Conservation (phyloP, 2,113 vertebrate genomes). For the Entelurus aequoreus region DNA sequence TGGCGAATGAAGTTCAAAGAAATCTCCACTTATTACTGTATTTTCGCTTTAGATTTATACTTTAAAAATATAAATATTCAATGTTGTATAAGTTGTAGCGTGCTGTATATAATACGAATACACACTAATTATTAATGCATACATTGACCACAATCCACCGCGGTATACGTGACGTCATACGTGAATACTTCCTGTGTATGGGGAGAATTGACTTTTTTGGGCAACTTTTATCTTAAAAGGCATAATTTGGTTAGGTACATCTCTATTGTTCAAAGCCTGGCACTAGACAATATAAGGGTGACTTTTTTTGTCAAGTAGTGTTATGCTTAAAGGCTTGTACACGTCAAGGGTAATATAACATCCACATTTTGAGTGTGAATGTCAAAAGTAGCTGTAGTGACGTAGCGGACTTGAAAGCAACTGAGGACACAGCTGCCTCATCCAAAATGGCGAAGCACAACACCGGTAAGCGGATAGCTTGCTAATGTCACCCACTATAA, state of each 20-base stretch:
- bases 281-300: not conserved
- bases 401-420: conserved; percentile 30
- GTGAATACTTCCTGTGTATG: not conserved
- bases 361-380: not conserved
- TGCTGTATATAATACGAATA: not conserved
- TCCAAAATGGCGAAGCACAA: conserved; percentile 74
- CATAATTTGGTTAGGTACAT: not conserved
- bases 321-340: not conserved
- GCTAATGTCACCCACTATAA: not conserved
- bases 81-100: not conserved
- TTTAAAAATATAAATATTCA: too few relatives aligned
- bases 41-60: too few relatives aligned
- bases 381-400: conserved; percentile 31
- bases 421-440: conserved; percentile 29
- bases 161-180: not conserved
- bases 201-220: not conserved
- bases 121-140: not conserved
- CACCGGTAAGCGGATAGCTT: conserved; percentile 62
- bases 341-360: not conserved
- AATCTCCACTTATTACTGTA: too few relatives aligned
- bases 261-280: not conserved
- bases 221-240: not conserved
- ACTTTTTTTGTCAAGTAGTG: not conserved
- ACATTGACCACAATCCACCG: conserved; percentile 1
- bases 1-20: too few relatives aligned